These are phyloP conservation scores for Scolopax rusticola DNA, from an alignment of 2,797 vertebrate species.

Conservation along the genomic window DNA sequence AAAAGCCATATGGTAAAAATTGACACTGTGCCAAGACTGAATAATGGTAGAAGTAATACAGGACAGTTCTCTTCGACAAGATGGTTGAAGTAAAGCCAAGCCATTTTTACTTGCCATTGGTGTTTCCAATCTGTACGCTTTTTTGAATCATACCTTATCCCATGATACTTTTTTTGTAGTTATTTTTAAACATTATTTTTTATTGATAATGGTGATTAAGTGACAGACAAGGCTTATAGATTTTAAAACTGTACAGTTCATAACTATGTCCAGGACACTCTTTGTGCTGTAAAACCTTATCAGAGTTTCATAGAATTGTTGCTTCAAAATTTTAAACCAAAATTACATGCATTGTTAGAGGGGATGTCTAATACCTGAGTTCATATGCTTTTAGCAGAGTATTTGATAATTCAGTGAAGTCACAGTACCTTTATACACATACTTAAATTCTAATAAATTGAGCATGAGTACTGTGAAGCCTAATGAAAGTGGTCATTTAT, in stretches of 20 bases:
- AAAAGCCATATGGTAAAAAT: conserved; percentile 34
- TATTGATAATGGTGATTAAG: not conserved
- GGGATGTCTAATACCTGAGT: not conserved
- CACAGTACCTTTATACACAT: not conserved
- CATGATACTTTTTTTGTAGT: not conserved
- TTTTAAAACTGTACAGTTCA: not conserved
- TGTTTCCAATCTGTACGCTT: not conserved
- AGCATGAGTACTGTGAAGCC: not conserved
- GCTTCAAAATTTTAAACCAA: not conserved
- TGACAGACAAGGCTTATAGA: not conserved
- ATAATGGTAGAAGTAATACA: conserved; percentile 52
- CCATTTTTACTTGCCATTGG: conserved; percentile 2
- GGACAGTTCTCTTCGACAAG: not conserved
- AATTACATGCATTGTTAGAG: not conserved
- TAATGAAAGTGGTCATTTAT: not conserved
- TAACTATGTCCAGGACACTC: not conserved
- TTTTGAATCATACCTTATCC: not conserved
- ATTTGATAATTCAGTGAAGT: not conserved
- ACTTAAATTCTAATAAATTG: not conserved
- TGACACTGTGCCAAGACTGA: conserved; percentile 16
- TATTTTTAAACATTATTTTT: not conserved
- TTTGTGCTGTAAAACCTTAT: not conserved
- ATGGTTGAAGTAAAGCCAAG: not conserved
- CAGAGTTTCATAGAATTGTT: not conserved
- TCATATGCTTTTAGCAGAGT: not conserved